These are phyloP conservation scores for Heptranchias perlo DNA, from an alignment of 2,113 vertebrate genomes.

Conservation along the genomic window DNA sequence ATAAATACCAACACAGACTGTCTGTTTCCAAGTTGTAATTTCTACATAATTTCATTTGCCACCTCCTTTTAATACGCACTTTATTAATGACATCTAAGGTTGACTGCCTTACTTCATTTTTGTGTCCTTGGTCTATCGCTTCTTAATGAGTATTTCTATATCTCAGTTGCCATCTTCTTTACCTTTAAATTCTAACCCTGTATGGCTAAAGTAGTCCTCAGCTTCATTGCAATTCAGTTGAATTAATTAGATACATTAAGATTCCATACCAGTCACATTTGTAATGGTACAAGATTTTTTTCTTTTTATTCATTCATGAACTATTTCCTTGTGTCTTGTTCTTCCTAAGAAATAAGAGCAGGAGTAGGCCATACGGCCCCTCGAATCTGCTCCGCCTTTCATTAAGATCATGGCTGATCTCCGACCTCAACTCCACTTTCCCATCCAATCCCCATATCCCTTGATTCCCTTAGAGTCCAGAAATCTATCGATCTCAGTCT, in stretches of 20 bases:
- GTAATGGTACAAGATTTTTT: background rate
- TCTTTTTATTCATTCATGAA: background rate
- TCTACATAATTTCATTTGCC: background rate
- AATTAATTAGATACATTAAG: background rate
- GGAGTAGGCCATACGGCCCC: too few relatives aligned
- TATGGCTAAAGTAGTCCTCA: background rate
- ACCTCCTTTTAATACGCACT: background rate
- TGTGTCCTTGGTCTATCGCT: background rate
- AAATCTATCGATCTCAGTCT: too few relatives aligned
- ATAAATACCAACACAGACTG: too few relatives aligned
- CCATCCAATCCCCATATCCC: too few relatives aligned
- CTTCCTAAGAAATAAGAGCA: too few relatives aligned
- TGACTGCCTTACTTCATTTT: background rate
- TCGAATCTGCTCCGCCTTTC: too few relatives aligned
- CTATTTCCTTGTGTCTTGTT: background rate
- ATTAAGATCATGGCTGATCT: too few relatives aligned
- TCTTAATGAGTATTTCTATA: background rate
- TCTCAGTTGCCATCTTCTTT: background rate
- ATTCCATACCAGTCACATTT: background rate
- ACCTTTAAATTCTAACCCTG: background rate
- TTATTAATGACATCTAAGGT: background rate
- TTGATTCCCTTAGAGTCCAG: too few relatives aligned
- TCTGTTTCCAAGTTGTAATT: background rate
- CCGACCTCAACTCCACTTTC: too few relatives aligned
- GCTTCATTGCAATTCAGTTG: background rate